phyloP scores from a whole-genome alignment of 2,888 invertebrate species.

The Euzophera pinguis region DNA sequence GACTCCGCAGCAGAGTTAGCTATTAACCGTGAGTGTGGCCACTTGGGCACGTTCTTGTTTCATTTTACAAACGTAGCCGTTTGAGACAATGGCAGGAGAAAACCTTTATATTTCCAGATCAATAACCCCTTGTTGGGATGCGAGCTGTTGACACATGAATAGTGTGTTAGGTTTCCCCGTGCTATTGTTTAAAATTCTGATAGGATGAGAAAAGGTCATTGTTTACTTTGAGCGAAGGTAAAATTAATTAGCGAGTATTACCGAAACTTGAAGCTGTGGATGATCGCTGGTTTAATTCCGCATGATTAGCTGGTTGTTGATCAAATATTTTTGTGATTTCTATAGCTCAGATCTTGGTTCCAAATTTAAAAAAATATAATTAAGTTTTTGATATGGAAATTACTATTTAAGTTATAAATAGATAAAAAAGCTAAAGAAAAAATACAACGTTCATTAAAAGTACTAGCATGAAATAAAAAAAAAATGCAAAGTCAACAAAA shows the following conservation, averaged over 20 bases:
- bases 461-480: no score
- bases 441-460: no score
- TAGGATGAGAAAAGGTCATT: conserved; percentile 23
- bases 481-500: no score
- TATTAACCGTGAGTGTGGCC: conserved; percentile 41
- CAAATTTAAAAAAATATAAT: no score
- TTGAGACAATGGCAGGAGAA: conserved; percentile 62
- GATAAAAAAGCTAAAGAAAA: no score
- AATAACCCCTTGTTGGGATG: conserved; percentile 59
- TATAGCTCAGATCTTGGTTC: no score
- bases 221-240: conserved; percentile 26
- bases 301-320: not conserved
- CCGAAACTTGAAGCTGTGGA: conserved; percentile 14
- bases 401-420: no score
- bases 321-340: no score
- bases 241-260: conserved; percentile 26
- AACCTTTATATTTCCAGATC: conserved; percentile 63
- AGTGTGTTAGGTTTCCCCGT: conserved; percentile 44
- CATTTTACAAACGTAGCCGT: conserved; percentile 41
- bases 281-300: conserved; percentile 11
- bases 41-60: conserved; percentile 65
- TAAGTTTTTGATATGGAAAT: no score
- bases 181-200: conserved; percentile 43
- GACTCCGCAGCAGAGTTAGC: conserved; percentile 26
- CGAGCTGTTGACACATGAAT: conserved; percentile 61